A percentile compares a stretch with the other conserved stretches of the same genome.
phyloP scores from a whole-genome alignment of 2,888 invertebrate species.

The Oxycera nigricornis region DNA sequence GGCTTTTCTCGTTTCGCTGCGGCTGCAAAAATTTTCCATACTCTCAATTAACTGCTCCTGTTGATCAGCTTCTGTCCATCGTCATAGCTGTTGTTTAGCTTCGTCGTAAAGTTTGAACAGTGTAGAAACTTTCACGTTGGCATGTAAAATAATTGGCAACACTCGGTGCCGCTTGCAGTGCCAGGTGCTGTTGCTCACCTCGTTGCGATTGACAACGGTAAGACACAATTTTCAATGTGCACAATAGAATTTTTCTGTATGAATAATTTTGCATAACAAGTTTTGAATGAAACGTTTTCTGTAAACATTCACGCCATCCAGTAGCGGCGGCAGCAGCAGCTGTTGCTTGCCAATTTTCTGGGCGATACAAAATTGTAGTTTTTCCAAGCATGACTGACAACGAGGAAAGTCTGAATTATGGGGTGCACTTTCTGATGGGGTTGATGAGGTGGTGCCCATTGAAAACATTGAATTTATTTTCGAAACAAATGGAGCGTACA shows the following conservation, averaged over 20 bases:
- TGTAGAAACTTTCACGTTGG: not conserved
- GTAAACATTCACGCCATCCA: constrained; percentile 15
- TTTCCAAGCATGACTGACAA: not conserved
- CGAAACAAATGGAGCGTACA: too few species aligned
- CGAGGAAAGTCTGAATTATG: not conserved
- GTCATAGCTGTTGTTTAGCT: too few species aligned
- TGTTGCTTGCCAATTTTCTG: not conserved
- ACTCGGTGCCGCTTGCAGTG: not conserved
- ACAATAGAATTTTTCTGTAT: constrained; percentile 40
- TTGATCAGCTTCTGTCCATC: too few species aligned
- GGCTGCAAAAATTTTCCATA: too few species aligned
- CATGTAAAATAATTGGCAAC: not conserved
- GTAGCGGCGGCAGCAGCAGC: not conserved
- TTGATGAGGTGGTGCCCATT: too few species aligned
- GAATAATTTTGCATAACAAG: constrained; percentile 44
- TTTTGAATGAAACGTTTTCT: constrained; percentile 26
- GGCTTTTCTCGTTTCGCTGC: too few species aligned
- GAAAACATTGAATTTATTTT: too few species aligned
- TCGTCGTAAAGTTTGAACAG: not conserved
- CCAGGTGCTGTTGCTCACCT: constrained; percentile 30
- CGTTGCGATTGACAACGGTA: constrained; percentile 20
- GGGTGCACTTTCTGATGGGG: too few species aligned
- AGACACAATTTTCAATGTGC: constrained; percentile 38
- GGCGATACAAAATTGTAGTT: not conserved
- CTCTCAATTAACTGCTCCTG: too few species aligned